Percentiles rank a stretch among this genome's conserved stretches.
Evolutionary conservation across 2,797 vertebrate genomes (phyloP).

Genomic region (Spea hammondii): DNA sequence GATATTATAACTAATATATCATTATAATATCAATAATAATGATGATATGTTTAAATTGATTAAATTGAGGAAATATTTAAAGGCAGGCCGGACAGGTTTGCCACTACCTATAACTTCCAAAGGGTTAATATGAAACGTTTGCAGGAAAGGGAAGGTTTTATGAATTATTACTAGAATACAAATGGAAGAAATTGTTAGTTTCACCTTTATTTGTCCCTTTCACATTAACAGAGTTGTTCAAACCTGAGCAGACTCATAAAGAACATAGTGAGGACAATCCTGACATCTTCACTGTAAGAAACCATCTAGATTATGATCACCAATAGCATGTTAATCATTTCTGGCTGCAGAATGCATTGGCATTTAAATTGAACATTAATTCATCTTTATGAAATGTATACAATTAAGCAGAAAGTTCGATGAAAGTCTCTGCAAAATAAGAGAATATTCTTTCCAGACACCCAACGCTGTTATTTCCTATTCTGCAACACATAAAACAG

Average conservation of each 20-base stretch:
- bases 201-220: neutral
- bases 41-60: too few species aligned
- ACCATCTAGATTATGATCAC: neutral
- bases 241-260: neutral
- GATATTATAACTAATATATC: too few species aligned
- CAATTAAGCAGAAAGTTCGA: too few species aligned
- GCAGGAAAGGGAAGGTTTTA: neutral
- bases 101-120: neutral
- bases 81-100: neutral
- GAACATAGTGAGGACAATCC: neutral
- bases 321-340: neutral
- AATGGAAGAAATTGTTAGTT: neutral
- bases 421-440: too few species aligned
- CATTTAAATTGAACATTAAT: too few species aligned
- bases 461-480: too few species aligned
- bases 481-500: too few species aligned
- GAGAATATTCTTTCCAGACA: too few species aligned
- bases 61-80: too few species aligned
- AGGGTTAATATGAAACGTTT: neutral
- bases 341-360: neutral
- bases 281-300: neutral
- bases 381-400: too few species aligned
- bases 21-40: too few species aligned
- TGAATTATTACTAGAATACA: neutral
- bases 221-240: neutral